These are phyloP conservation scores for Toxostoma redivivum DNA, from an alignment of 2,113 vertebrate genomes.

Conservation along the genomic window DNA sequence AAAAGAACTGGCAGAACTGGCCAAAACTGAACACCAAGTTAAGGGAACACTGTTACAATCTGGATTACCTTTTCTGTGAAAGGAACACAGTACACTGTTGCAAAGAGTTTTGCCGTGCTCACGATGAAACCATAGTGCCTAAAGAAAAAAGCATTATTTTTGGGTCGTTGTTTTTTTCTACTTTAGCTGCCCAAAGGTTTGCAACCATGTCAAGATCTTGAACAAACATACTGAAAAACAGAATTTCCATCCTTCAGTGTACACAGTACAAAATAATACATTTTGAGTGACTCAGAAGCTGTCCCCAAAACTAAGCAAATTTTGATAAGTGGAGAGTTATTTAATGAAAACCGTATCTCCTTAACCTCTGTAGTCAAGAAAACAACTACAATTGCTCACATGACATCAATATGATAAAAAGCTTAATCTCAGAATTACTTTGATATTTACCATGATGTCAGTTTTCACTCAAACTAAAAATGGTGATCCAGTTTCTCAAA, in stretches of 20 bases:
- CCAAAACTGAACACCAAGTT: background rate
- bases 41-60: background rate
- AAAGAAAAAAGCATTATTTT: constrained; percentile 16
- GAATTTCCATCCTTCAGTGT: background rate
- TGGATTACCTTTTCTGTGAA: constrained; percentile 81
- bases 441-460: background rate
- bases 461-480: background rate
- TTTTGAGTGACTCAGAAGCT: background rate
- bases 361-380: background rate
- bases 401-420: background rate
- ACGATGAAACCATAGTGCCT: constrained; percentile 92
- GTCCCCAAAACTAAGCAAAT: background rate
- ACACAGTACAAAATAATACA: background rate
- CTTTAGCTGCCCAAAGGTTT: background rate
- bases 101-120: constrained; percentile 88
- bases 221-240: background rate
- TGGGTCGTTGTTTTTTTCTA: background rate
- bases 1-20: background rate
- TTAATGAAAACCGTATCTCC: background rate
- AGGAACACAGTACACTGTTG: constrained; percentile 85
- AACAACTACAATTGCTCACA: background rate
- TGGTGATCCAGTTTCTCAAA: background rate
- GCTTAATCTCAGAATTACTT: background rate
- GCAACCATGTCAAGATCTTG: background rate
- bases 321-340: background rate